These are phyloP conservation scores for Conus ventricosus DNA, from an alignment of 1,140 invertebrate genomes.

Conservation along the genomic window DNA sequence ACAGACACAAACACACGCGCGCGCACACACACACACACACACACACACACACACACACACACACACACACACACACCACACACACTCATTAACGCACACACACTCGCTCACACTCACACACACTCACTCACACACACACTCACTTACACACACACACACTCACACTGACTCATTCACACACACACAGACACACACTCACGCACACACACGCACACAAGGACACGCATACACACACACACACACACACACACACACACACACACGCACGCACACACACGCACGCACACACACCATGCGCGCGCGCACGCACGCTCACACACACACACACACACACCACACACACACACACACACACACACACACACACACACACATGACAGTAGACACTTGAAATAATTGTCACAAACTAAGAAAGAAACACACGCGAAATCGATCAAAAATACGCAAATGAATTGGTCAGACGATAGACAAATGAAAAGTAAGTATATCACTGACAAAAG, in stretches of 20 bases:
- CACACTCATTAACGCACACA: not conserved
- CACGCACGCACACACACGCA: not conserved
- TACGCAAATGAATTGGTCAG: too few relatives aligned
- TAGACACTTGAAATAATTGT: too few relatives aligned
- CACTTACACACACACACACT: not conserved
- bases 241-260: not conserved
- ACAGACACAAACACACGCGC: not conserved
- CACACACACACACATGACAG: not conserved
- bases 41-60: slow-evolving; percentile 3
- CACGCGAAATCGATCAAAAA: too few relatives aligned
- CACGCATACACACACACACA: not conserved
- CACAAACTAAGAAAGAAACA: too few relatives aligned
- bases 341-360: not conserved
- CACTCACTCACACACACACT: not conserved
- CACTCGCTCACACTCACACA: not conserved
- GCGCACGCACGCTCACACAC: not conserved
- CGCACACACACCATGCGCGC: not conserved
- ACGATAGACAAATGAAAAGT: not conserved
- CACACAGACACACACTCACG: not conserved
- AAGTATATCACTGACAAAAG: not conserved
- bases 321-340: too few relatives aligned
- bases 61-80: not conserved
- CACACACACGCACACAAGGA: not conserved
- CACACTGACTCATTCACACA: not conserved
- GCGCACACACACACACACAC: slow-evolving; percentile 5